Evolutionary conservation across 2,797 vertebrate species (phyloP).

Genomic region (Bovichtus variegatus): DNA sequence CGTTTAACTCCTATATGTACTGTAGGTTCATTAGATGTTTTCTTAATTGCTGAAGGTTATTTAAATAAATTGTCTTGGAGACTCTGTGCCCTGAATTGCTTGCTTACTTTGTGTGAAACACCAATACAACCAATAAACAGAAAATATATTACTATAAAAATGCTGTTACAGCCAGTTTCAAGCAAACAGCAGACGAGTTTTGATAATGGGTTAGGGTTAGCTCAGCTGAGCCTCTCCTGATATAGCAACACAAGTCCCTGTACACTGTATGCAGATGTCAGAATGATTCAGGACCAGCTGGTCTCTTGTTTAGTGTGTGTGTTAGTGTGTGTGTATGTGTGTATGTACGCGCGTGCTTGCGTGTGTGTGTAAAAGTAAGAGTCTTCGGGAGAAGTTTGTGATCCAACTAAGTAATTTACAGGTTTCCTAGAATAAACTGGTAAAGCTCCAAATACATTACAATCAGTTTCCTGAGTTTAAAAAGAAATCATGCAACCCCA

Average conservation of each 20-base stretch:
- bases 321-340: conserved; percentile 14
- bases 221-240: conserved; percentile 62
- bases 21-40: conserved; percentile 62
- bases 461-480: conserved; percentile 3
- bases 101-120: conserved; percentile 5
- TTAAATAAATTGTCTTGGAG: conserved; percentile 76
- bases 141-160: conserved; percentile 6
- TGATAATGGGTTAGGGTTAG: conserved; percentile 32
- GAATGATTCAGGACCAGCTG: conserved; percentile 73
- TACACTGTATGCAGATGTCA: conserved; percentile 56
- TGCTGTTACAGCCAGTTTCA: conserved; percentile 16
- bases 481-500: conserved; percentile 34
- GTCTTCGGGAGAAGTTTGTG: conserved; percentile 25
- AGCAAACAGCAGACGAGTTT: conserved; percentile 21
- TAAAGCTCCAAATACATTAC: conserved; percentile 3
- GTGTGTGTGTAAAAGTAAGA: neutral
- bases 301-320: conserved; percentile 36
- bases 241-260: conserved; percentile 62
- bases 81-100: conserved; percentile 8
- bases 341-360: conserved; percentile 1
- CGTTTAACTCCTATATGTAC: conserved; percentile 44
- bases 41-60: conserved; percentile 66
- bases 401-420: conserved; percentile 21
- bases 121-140: conserved; percentile 8
- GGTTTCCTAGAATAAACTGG: conserved; percentile 21